Evolutionary conservation across 2,113 vertebrate species (phyloP).

Genomic region (Progne subis): DNA sequence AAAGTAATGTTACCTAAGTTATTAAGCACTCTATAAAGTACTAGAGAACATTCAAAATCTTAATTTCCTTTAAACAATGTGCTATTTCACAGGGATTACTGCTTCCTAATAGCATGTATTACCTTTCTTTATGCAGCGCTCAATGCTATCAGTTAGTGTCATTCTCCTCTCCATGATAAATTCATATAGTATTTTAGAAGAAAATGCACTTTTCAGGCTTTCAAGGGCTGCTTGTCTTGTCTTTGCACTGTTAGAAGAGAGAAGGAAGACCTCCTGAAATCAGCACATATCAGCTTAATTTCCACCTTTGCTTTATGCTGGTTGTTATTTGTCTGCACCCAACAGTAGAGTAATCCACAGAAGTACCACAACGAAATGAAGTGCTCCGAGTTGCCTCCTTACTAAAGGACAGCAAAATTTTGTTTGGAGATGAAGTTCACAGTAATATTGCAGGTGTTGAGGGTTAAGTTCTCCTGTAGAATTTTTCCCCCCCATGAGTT

Average conservation of each 20-base stretch:
- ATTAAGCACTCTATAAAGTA: neutral
- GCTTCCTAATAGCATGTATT: slow-evolving; percentile 8
- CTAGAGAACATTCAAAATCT: neutral
- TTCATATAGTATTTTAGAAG: slow-evolving; percentile 91
- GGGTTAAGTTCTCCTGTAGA: too few relatives aligned
- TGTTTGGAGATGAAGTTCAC: neutral
- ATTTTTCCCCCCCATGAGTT: too few relatives aligned
- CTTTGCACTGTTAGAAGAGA: slow-evolving; percentile 84
- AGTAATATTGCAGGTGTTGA: neutral
- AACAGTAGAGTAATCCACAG: neutral
- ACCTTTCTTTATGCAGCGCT: slow-evolving; percentile 98
- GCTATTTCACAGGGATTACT: neutral
- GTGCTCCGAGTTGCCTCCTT: neutral
- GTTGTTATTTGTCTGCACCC: neutral
- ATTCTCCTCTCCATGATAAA: slow-evolving; percentile 94
- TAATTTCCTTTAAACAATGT: neutral
- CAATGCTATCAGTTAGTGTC: slow-evolving; percentile 95
- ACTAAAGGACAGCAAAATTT: neutral
- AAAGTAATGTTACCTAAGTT: neutral
- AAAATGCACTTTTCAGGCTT: slow-evolving; percentile 89
- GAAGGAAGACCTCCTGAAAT: neutral
- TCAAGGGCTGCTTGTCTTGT: slow-evolving; percentile 93
- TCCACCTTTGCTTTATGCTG: neutral
- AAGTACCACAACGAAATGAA: neutral
- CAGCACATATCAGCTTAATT: neutral